Percentiles rank a stretch among this genome's conserved stretches.
Evolutionary conservation across 2,113 vertebrate genomes (phyloP).

Genomic region (Onychorhynchus coronatus): DNA sequence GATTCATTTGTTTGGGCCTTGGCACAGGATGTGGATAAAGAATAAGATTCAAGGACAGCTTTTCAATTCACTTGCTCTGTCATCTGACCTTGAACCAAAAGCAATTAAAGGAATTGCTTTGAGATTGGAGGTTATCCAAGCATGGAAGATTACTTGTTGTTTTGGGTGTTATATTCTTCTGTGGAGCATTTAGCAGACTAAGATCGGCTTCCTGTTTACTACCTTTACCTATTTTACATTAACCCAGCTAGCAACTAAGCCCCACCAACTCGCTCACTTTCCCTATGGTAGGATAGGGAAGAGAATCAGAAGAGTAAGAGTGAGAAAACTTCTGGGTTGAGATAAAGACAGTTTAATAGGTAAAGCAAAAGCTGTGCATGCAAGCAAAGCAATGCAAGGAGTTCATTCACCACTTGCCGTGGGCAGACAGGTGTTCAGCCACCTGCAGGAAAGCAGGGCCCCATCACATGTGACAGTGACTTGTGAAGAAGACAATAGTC

Average conservation of each 20-base stretch:
- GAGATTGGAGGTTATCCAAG: not conserved
- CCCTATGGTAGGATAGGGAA: not conserved
- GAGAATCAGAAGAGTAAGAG: not conserved
- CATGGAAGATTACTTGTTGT: not conserved
- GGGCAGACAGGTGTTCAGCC: not conserved
- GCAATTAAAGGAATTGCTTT: not conserved
- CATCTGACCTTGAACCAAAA: not conserved
- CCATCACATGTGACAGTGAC: not conserved
- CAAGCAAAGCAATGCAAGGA: not conserved
- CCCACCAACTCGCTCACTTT: accelerated
- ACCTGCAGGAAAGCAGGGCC: not conserved
- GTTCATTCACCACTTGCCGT: not conserved
- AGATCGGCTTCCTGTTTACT: not conserved
- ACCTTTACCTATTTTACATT: not conserved
- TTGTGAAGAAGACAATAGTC: not conserved
- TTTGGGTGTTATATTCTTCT: not conserved
- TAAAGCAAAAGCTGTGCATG: not conserved
- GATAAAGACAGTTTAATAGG: not conserved
- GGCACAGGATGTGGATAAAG: not conserved
- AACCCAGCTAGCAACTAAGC: not conserved
- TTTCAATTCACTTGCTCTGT: not conserved
- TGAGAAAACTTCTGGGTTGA: not conserved
- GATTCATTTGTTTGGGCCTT: not conserved
- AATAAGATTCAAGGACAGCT: not conserved
- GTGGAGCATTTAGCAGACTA: not conserved